phyloP scores from a whole-genome alignment of 2,113 vertebrate genomes.

The Crotophaga sulcirostris region DNA sequence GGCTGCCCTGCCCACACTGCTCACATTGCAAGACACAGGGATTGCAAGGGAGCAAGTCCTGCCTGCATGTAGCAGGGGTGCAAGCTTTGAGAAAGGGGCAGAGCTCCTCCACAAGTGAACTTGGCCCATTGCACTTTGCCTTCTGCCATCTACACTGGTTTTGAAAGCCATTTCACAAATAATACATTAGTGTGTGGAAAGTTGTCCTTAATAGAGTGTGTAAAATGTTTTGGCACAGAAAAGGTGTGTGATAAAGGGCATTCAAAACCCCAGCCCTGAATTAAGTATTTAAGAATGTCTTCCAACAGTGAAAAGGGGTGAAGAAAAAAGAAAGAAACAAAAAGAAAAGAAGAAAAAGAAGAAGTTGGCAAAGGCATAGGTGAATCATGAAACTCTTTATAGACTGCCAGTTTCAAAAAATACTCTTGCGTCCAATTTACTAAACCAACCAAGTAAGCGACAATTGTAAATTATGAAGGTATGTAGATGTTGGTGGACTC shows the following conservation, averaged over 20 bases:
- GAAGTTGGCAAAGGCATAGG: conserved; percentile 55
- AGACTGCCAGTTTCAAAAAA: conserved; percentile 63
- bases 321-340: not conserved
- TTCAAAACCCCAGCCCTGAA: conserved; percentile 66
- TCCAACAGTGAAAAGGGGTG: conserved; percentile 32
- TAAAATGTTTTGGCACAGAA: conserved; percentile 69
- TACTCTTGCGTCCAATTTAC: conserved; percentile 69
- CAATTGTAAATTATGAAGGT: conserved; percentile 58
- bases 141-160: not conserved
- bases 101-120: not conserved
- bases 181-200: conserved; percentile 56
- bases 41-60: not conserved
- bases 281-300: conserved; percentile 70
- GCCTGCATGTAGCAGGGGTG: not conserved
- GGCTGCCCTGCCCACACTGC: fast-evolving
- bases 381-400: conserved; percentile 59
- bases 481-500: conserved; percentile 43
- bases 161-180: conserved; percentile 61
- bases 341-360: conserved; percentile 33
- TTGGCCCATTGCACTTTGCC: not conserved
- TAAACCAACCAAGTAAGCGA: conserved; percentile 68
- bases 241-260: conserved; percentile 72
- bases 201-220: conserved; percentile 40
- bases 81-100: not conserved
- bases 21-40: not conserved